A percentile compares a stretch with the other conserved stretches of the same genome.
Evolutionary conservation across 2,888 invertebrate genomes (phyloP).

Genomic region (Drosophila kambysellisi): DNA sequence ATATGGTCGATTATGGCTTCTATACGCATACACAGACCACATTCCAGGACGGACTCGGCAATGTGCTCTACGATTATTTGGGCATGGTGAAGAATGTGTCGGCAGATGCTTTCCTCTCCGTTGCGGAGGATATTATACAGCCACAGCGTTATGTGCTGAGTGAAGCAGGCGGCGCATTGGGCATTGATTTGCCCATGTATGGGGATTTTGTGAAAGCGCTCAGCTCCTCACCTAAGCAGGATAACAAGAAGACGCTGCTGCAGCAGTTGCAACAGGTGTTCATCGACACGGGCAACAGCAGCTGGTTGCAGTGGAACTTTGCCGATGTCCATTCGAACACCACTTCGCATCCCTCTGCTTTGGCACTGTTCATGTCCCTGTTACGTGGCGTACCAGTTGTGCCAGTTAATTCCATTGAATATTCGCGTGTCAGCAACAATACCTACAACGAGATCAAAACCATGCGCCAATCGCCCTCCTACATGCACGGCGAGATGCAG

Average conservation of each 20-base stretch:
- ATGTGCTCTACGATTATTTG: conserved; percentile 88
- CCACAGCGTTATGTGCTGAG: conserved; percentile 77
- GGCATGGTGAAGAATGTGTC: conserved; percentile 87
- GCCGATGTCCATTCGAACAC: conserved; percentile 60
- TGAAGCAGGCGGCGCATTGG: conserved; percentile 63
- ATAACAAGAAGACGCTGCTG: conserved; percentile 66
- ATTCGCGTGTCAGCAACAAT: conserved; percentile 56
- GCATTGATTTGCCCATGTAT: conserved; percentile 83
- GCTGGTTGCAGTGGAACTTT: conserved; percentile 85
- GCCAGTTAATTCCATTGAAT: conserved; percentile 80
- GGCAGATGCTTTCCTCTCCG: conserved; percentile 85
- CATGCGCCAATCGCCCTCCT: conserved; percentile 87
- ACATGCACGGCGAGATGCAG: conserved; percentile 88
- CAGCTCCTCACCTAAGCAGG: conserved; percentile 53
- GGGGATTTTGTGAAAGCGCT: conserved; percentile 79
- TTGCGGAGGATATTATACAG: conserved; percentile 81
- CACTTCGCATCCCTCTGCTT: conserved; percentile 80
- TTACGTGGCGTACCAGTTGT: conserved; percentile 92
- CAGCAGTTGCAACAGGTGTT: conserved; percentile 71
- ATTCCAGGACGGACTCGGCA: conserved; percentile 87
- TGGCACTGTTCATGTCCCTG: conserved; percentile 90
- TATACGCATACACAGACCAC: conserved; percentile 88
- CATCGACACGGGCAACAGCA: conserved; percentile 65
- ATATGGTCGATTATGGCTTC: conserved; percentile 87
- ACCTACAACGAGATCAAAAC: conserved; percentile 81